phyloP scores from a whole-genome alignment of 2,888 invertebrate species.

The Agapostemon virescens region DNA sequence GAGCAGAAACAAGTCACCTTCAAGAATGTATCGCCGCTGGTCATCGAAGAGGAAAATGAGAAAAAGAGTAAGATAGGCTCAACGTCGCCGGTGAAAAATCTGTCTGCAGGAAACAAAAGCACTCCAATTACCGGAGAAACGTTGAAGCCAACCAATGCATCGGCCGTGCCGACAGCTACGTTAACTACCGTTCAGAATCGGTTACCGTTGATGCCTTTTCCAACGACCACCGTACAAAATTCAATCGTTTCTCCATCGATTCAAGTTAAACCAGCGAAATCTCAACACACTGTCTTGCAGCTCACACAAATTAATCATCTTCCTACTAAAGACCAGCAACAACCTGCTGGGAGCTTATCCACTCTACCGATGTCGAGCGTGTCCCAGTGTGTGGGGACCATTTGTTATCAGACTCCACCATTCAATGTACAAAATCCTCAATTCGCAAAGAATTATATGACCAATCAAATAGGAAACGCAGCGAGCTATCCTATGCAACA shows the following conservation, averaged over 20 bases:
- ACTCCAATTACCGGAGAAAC: slow-evolving; percentile 41
- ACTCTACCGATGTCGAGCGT: slow-evolving; percentile 51
- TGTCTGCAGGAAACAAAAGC: slow-evolving; percentile 49
- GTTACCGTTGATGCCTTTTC: slow-evolving; percentile 63
- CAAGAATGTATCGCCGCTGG: slow-evolving; percentile 75
- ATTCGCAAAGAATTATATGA: slow-evolving; percentile 73
- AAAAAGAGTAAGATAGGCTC: slow-evolving; percentile 50
- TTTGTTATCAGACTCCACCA: slow-evolving; percentile 70
- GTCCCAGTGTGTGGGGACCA: slow-evolving; percentile 54
- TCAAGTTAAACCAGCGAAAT: slow-evolving; percentile 49
- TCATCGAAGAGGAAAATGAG: slow-evolving; percentile 69
- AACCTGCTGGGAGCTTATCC: slow-evolving; percentile 40
- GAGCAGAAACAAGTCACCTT: slow-evolving; percentile 84
- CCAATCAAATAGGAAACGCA: slow-evolving; percentile 62
- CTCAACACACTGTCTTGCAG: slow-evolving; percentile 43
- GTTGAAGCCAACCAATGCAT: slow-evolving; percentile 30
- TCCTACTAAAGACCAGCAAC: slow-evolving; percentile 51
- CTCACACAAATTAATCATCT: slow-evolving; percentile 56
- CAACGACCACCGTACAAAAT: slow-evolving; percentile 37
- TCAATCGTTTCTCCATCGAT: slow-evolving; percentile 35
- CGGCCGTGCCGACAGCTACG: slow-evolving; percentile 37
- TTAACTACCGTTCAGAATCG: slow-evolving; percentile 63
- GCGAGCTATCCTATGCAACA: slow-evolving; percentile 62
- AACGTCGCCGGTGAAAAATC: slow-evolving; percentile 51
- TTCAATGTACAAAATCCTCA: slow-evolving; percentile 75